Percentiles rank a stretch among this genome's conserved stretches.
These are phyloP conservation scores for Trisateles emortualis DNA, from an alignment of 2,888 invertebrate species.

Conservation along the genomic window DNA sequence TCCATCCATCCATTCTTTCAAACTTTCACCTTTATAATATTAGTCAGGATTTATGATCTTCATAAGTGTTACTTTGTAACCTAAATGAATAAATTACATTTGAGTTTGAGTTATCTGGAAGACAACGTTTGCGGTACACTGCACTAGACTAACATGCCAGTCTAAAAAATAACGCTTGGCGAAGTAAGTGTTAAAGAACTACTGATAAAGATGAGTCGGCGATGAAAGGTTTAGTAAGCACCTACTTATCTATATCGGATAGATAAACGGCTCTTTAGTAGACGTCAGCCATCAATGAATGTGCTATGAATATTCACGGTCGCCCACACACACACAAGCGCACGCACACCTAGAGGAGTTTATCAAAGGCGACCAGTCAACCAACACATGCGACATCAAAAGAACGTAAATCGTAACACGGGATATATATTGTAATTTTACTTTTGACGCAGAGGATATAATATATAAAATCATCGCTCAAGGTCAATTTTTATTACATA, in stretches of 20 bases:
- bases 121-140: no score
- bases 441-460: background rate
- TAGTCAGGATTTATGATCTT: no score
- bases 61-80: no score
- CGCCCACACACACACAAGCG: slow-evolving; percentile 30
- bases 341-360: slow-evolving; percentile 13
- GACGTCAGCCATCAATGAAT: slow-evolving; percentile 49
- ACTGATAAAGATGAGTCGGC: slow-evolving; percentile 14
- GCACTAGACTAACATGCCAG: no score
- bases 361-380: slow-evolving; percentile 25
- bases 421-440: slow-evolving; percentile 9
- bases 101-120: no score
- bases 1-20: no score
- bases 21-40: no score
- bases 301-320: slow-evolving; percentile 53
- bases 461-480: background rate
- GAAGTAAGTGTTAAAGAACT: slow-evolving; percentile 3
- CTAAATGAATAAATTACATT: no score
- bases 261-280: slow-evolving; percentile 42
- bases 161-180: background rate
- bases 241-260: slow-evolving; percentile 29
- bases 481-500: background rate
- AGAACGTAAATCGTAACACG: slow-evolving; percentile 15
- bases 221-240: slow-evolving; percentile 28
- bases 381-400: slow-evolving; percentile 16